phyloP scores from a whole-genome alignment of 1,140 invertebrate species.

The Varroa destructor region DNA sequence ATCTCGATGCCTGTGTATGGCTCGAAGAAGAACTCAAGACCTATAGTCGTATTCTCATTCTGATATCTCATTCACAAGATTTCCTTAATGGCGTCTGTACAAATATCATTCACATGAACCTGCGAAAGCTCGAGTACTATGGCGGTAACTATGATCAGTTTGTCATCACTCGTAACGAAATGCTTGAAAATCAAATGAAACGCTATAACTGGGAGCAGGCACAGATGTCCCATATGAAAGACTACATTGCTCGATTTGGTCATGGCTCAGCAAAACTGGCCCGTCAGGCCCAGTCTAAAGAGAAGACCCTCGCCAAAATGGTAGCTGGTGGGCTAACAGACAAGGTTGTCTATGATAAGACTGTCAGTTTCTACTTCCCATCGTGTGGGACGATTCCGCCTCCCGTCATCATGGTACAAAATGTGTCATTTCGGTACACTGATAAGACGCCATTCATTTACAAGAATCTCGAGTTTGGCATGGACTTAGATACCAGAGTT shows the following conservation, averaged over 20 bases:
- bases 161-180: conserved; percentile 74
- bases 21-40: conserved; percentile 90
- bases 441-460: conserved; percentile 82
- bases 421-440: conserved; percentile 87
- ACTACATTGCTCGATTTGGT: conserved; percentile 97
- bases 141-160: conserved; percentile 91
- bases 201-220: conserved; percentile 99
- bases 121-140: conserved; percentile 85
- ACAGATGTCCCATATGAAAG: conserved; percentile 99
- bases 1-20: conserved; percentile 94
- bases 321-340: conserved; percentile 91
- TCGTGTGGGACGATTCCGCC: conserved; percentile 91
- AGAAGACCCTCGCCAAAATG: conserved; percentile 98
- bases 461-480: conserved; percentile 93
- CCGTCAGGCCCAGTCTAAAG: conserved; percentile 94
- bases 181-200: conserved; percentile 96
- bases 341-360: conserved; percentile 77
- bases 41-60: conserved; percentile 91
- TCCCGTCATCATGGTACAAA: conserved; percentile 96
- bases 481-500: conserved; percentile 90
- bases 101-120: conserved; percentile 91
- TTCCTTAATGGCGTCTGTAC: conserved; percentile 98
- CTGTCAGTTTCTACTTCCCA: conserved; percentile 85
- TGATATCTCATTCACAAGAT: conserved; percentile 99
- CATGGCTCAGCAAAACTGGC: conserved; percentile 96